Evolutionary conservation across 2,113 vertebrate species (phyloP).

Genomic region (Pipra filicauda): DNA sequence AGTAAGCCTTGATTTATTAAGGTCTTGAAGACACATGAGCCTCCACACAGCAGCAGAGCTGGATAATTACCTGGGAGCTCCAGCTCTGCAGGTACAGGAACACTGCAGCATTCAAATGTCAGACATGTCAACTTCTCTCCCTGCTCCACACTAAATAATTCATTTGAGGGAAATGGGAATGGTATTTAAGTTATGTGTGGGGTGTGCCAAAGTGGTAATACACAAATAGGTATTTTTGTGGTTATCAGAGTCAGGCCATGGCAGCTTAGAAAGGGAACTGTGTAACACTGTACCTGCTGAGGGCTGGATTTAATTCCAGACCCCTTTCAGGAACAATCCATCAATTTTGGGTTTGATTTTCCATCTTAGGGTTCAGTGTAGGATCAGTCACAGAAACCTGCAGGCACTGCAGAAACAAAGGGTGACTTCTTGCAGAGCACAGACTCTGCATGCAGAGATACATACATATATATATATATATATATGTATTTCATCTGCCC

Average conservation of each 20-base stretch:
- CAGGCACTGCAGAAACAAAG: background rate
- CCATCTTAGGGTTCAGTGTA: background rate
- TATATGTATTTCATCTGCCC: background rate
- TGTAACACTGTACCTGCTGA: background rate
- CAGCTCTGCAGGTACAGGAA: background rate
- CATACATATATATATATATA: fast-evolving
- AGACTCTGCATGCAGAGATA: background rate
- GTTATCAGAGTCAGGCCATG: background rate
- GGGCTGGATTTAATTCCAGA: background rate
- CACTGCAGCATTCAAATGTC: background rate
- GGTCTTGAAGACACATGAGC: background rate
- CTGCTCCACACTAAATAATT: background rate
- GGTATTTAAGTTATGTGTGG: background rate
- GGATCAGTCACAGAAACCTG: background rate
- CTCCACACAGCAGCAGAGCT: background rate
- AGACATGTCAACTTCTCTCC: background rate
- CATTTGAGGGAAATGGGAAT: background rate
- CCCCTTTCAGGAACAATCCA: background rate
- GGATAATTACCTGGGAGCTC: background rate
- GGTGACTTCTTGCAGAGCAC: fast-evolving
- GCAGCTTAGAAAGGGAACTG: background rate
- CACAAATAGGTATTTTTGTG: background rate
- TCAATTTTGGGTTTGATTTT: background rate
- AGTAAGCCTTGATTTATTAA: background rate
- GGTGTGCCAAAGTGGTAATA: background rate